These are phyloP conservation scores for Zygogramma bicolorata DNA, from an alignment of 2,888 invertebrate genomes.

Conservation along the genomic window DNA sequence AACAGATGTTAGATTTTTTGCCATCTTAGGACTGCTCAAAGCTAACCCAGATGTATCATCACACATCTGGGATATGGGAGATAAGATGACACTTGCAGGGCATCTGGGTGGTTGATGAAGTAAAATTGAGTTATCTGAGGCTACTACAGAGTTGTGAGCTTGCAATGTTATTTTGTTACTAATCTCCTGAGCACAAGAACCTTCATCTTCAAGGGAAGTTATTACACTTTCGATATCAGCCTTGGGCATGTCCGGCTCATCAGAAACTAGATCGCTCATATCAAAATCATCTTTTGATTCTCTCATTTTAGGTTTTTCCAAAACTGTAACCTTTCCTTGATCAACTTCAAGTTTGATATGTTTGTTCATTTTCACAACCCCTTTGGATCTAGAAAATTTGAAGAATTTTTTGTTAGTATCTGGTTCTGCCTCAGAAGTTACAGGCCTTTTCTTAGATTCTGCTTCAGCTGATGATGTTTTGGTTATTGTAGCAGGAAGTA, in stretches of 20 bases:
- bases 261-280: constrained; percentile 59
- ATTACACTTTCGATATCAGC: constrained; percentile 57
- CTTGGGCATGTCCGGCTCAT: constrained; percentile 50
- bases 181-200: background rate
- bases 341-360: constrained; percentile 63
- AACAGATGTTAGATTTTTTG: constrained; percentile 56
- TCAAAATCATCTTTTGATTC: constrained; percentile 54
- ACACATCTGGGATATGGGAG: constrained; percentile 69
- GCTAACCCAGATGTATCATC: constrained; percentile 68
- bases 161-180: constrained; percentile 43
- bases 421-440: constrained; percentile 37
- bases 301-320: constrained; percentile 40
- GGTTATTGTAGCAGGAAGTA: constrained; percentile 8
- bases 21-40: constrained; percentile 67
- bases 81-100: constrained; percentile 59
- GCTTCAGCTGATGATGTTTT: constrained; percentile 10
- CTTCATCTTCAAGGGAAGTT: constrained; percentile 58
- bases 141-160: constrained; percentile 50
- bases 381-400: constrained; percentile 61
- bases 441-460: constrained; percentile 32
- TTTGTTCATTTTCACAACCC: constrained; percentile 62
- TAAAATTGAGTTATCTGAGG: constrained; percentile 56
- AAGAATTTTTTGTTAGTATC: constrained; percentile 65
- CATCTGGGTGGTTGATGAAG: constrained; percentile 46
- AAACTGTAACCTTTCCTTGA: constrained; percentile 58